These are phyloP conservation scores for Euwallacea similis DNA, from an alignment of 1,140 invertebrate species.

Conservation along the genomic window DNA sequence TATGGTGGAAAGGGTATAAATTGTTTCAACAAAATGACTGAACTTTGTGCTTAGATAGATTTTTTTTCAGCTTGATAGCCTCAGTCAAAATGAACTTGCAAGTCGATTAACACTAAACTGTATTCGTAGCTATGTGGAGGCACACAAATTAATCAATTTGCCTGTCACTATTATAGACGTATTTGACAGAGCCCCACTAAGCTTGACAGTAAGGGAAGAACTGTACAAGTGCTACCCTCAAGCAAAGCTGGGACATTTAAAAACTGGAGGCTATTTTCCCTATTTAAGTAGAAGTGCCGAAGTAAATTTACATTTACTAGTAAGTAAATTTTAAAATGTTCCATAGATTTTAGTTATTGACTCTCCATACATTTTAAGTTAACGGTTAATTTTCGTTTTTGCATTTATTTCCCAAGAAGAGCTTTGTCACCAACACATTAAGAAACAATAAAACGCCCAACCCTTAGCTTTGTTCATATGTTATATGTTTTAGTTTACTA, in stretches of 20 bases:
- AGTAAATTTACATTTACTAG: constrained; percentile 88
- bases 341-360: no score
- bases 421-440: no score
- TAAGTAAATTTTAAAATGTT: constrained; percentile 54
- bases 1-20: constrained; percentile 81
- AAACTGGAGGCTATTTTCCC: constrained; percentile 89
- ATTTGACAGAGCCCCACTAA: constrained; percentile 87
- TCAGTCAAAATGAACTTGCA: constrained; percentile 81
- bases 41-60: constrained; percentile 27
- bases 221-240: constrained; percentile 87
- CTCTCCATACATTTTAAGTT: no score
- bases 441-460: no score
- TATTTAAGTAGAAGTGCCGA: constrained; percentile 87
- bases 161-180: constrained; percentile 86
- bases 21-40: not conserved
- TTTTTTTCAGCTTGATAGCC: constrained; percentile 72
- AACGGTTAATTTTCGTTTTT: no score
- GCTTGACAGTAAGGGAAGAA: constrained; percentile 74
- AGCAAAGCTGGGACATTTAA: constrained; percentile 85
- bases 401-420: no score
- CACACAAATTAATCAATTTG: constrained; percentile 69
- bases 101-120: constrained; percentile 88
- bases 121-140: constrained; percentile 77
- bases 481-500: no score
- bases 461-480: no score